phyloP scores from a whole-genome alignment of 2,888 invertebrate genomes.

The Tridacna gigas region DNA sequence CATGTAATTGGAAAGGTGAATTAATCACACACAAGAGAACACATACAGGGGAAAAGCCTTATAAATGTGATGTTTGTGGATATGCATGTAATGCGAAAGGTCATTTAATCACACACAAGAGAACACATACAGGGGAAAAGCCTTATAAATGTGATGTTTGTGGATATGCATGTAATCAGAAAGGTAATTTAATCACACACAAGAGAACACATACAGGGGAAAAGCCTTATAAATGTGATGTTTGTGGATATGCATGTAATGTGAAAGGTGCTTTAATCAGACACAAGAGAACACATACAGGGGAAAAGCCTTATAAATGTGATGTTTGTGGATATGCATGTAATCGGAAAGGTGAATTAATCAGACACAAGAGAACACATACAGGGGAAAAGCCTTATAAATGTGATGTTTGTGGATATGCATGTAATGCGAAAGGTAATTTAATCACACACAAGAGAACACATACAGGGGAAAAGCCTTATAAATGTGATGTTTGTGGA shows the following conservation, averaged over 20 bases:
- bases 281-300: not conserved
- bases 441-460: constrained; percentile 28
- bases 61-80: constrained; percentile 1
- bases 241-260: not conserved
- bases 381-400: not conserved
- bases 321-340: constrained; percentile 26
- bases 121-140: not conserved
- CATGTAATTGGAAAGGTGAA: not conserved
- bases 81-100: not conserved
- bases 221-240: not conserved
- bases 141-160: not conserved
- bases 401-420: constrained; percentile 16
- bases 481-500: constrained; percentile 26
- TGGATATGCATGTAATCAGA: not conserved
- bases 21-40: not conserved
- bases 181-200: not conserved
- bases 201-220: not conserved
- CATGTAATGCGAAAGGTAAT: not conserved
- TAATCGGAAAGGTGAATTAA: constrained; percentile 1
- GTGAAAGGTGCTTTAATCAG: not conserved
- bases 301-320: constrained; percentile 11
- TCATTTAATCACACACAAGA: not conserved
- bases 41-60: not conserved
- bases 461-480: constrained; percentile 33
- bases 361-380: constrained; percentile 20